phyloP scores from a whole-genome alignment of 92 coral and sea anemone genomes.

The Porites evermanni region DNA sequence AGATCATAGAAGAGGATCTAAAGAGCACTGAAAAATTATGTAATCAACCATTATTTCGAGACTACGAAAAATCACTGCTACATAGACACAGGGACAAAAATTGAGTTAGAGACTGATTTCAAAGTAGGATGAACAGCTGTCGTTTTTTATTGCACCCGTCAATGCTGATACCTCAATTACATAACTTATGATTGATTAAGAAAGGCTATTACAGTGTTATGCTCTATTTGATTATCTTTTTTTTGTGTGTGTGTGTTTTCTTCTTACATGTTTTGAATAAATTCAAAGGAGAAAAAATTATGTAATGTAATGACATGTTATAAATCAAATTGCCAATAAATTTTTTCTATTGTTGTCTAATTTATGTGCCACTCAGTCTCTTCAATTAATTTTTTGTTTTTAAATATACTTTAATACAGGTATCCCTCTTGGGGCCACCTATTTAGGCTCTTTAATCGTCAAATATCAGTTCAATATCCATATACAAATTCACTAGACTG shows the following conservation, averaged over 20 bases:
- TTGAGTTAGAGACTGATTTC: too few species aligned
- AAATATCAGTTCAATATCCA: too few species aligned
- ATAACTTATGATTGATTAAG: constrained; percentile 55
- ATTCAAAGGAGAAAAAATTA: not conserved
- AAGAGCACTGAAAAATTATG: not conserved
- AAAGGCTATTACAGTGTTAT: constrained; percentile 96
- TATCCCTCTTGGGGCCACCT: too few species aligned
- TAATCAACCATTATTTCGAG: not conserved
- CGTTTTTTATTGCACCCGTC: too few species aligned
- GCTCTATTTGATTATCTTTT: constrained; percentile 85
- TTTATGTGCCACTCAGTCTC: not conserved
- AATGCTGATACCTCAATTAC: too few species aligned
- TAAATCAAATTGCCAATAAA: constrained; percentile 27
- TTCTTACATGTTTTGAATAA: constrained; percentile 72
- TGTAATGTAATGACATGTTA: not conserved
- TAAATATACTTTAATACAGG: too few species aligned
- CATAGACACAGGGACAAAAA: not conserved
- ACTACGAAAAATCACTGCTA: too few species aligned
- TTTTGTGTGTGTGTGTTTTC: constrained; percentile 89
- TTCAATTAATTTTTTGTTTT: too few species aligned
- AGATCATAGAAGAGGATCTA: not conserved
- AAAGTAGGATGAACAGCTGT: too few species aligned
- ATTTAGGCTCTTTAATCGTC: too few species aligned
- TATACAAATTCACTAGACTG: too few species aligned
- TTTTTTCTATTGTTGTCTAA: constrained; percentile 12